Conservation (phyloP, 2,113 vertebrate genomes). For the Delphinapterus leucas region DNA sequence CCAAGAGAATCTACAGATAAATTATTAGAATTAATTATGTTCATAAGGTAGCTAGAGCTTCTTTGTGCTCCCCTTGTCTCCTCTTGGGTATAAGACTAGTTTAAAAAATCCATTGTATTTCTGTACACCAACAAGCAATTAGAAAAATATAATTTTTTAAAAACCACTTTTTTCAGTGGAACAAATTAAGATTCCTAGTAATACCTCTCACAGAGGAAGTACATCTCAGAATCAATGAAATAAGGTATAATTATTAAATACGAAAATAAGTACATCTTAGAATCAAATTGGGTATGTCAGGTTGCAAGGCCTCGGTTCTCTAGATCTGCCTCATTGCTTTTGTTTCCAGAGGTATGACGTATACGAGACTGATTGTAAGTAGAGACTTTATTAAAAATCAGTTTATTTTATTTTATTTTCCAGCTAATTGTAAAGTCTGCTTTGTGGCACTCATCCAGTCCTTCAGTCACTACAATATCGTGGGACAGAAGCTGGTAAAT, state of each 20-base stretch:
- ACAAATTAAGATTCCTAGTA: not conserved
- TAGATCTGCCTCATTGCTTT: not conserved
- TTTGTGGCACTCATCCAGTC: slow-evolving; percentile 94
- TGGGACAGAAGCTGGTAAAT: slow-evolving; percentile 94
- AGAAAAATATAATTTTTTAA: not conserved
- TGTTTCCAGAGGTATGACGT: not conserved
- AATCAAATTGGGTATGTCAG: not conserved
- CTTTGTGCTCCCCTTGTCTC: not conserved
- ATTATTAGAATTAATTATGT: not conserved
- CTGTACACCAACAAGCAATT: not conserved
- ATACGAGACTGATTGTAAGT: not conserved
- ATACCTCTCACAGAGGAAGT: not conserved
- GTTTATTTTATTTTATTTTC: slow-evolving; percentile 43
- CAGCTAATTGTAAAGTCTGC: slow-evolving; percentile 93
- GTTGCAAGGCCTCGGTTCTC: not conserved
- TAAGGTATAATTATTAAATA: not conserved
- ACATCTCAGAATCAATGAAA: not conserved
- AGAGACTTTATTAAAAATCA: not conserved
- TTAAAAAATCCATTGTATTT: not conserved
- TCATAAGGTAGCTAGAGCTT: not conserved
- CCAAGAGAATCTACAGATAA: not conserved
- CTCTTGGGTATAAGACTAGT: not conserved
- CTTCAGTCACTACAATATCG: slow-evolving; percentile 93
- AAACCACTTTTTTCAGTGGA: not conserved
- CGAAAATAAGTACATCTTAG: not conserved